A percentile compares a stretch with the other conserved stretches of the same genome.
These are phyloP conservation scores for Pristionchus entomophagus DNA, from an alignment of 2,888 invertebrate genomes.

Conservation along the genomic window DNA sequence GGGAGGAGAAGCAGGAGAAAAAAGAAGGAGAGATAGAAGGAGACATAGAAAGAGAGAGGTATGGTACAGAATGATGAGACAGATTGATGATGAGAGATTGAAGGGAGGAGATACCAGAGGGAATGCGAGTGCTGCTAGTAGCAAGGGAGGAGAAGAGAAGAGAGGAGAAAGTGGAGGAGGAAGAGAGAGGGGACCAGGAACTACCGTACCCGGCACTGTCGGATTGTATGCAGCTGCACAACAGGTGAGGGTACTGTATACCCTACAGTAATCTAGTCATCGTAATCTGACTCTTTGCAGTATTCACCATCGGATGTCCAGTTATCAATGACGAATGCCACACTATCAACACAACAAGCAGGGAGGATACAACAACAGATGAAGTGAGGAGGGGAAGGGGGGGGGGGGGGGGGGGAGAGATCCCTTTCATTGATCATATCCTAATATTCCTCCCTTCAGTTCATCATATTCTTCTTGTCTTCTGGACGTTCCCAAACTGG, in stretches of 20 bases:
- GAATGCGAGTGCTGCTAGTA: background rate
- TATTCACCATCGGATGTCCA: background rate
- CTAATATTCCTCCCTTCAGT: background rate
- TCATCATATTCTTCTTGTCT: background rate
- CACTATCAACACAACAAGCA: background rate
- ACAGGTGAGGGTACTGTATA: background rate
- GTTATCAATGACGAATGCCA: constrained; percentile 16
- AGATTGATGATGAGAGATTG: background rate
- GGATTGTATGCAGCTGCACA: background rate
- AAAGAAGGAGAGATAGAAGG: background rate
- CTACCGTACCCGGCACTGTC: background rate
- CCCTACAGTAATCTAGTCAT: too few relatives aligned
- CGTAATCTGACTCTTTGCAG: too few relatives aligned
- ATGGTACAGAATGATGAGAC: background rate
- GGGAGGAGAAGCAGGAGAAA: background rate
- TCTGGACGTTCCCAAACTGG: constrained; percentile 1
- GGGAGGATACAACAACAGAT: background rate
- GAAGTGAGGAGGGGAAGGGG: background rate
- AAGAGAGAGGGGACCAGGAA: background rate
- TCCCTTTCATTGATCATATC: background rate
- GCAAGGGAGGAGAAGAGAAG: constrained; percentile 20
- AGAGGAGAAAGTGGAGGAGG: background rate
- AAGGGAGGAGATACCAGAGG: background rate
- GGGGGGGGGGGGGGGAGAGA: background rate
- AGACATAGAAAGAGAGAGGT: constrained; percentile 1